phyloP scores from a whole-genome alignment of 2,888 invertebrate genomes.

The Dorcus hopei region DNA sequence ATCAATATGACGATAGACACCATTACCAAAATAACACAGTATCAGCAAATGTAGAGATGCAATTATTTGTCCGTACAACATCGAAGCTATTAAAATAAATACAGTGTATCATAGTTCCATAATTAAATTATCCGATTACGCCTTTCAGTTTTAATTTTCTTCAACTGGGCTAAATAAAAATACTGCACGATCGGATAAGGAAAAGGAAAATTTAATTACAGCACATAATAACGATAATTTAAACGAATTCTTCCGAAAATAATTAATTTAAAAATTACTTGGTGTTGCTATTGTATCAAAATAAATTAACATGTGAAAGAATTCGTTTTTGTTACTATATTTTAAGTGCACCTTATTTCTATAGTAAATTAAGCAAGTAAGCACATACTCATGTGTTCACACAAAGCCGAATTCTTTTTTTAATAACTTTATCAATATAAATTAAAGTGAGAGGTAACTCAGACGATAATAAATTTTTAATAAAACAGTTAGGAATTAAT shows the following conservation, averaged over 20 bases:
- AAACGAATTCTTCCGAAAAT: background rate
- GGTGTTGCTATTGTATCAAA: no score
- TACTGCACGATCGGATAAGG: no score
- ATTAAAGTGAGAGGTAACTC: background rate
- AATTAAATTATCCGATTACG: background rate
- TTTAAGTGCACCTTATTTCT: slow-evolving; percentile 43
- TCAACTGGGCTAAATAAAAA: no score
- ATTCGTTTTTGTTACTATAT: background rate
- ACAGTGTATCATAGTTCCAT: background rate
- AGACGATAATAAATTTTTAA: background rate
- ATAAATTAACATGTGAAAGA: background rate
- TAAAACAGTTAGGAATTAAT: background rate
- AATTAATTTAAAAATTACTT: no score
- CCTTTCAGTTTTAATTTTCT: no score
- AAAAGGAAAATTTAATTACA: background rate
- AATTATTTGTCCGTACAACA: slow-evolving; percentile 10
- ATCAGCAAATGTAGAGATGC: slow-evolving; percentile 8
- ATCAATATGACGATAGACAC: slow-evolving; percentile 14
- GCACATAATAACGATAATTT: background rate
- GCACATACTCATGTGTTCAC: slow-evolving; percentile 19
- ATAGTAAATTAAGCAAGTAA: slow-evolving; percentile 44
- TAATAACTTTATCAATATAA: background rate
- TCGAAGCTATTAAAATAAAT: slow-evolving; percentile 5
- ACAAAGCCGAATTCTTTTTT: slow-evolving; percentile 6
- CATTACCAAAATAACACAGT: slow-evolving; percentile 13